Base-by-base conservation (phyloP, 2,888 invertebrate species). In the Sphaeridia pumilis region DNA sequence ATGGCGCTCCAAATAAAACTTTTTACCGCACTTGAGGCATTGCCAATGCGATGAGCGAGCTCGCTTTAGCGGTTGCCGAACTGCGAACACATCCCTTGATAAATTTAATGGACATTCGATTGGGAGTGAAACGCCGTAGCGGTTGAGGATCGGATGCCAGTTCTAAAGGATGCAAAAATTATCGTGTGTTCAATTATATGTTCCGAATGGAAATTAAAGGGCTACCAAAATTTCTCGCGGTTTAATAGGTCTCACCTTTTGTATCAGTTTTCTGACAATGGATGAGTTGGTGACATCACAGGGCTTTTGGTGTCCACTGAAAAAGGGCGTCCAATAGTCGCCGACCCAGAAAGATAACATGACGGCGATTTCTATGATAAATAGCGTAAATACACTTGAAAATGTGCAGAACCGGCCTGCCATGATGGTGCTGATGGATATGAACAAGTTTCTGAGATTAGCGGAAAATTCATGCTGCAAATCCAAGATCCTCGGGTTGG, bases 91-190 rank as follows among this genome's bases (percentile, higher is more conserved):
- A 71, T 90, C 90, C 65, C 89, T 78, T 64, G 80, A 77, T 35
- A 86, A 85, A 74, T 90, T 88, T 70, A 90, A 83, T 42, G 90
- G 90, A 70, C 90, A 90, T 72, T 89, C 88, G 67, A 88, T 70
- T 17, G 89, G 89, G 64, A 90, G 73, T 68, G 81, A 82, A 55
- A 87, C 85, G 73, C 87, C 84, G 75, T 87, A 87, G 71, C 87
- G 84, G 69, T 87, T 87, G 72, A 90, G 74, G 57, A 89, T 83
- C 52, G 90, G 89, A 62, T 84, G 78, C 87, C 89, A 88, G 81
- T 88, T 87, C 78, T 77, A 65, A 12, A 65, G 59, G 27, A 52
- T 38, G 10, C 31, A 14, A 10, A 14, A 7, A 31, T 41, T 43
- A 10, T 20, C n/a, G n/a, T n/a, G n/a, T n/a, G n/a, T n/a, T n/a